Conservation (phyloP, 2,888 invertebrate genomes). For the Drosophila setosimentum region DNA sequence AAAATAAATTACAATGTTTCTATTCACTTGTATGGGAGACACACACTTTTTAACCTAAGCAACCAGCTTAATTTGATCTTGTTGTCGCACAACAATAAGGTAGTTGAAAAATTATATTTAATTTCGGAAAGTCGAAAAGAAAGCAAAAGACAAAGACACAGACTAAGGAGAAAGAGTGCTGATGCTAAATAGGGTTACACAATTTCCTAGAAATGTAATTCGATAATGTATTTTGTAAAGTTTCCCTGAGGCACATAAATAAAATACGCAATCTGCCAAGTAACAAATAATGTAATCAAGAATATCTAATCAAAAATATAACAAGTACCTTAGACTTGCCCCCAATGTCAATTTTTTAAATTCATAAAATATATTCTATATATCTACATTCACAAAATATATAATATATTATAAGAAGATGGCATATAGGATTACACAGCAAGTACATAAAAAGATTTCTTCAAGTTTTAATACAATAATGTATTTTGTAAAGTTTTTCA, state of each 20-base stretch:
- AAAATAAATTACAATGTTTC: constrained; percentile 73
- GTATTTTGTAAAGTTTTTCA: neutral
- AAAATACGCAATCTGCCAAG: neutral
- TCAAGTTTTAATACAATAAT: neutral
- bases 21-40: constrained; percentile 33
- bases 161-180: neutral
- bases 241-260: neutral
- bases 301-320: neutral
- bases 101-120: constrained; percentile 20
- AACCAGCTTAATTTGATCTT: constrained; percentile 16
- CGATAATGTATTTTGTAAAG: neutral
- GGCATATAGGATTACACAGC: neutral
- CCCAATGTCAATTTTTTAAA: neutral
- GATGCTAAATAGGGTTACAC: neutral
- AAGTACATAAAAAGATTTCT: neutral
- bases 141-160: neutral
- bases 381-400: neutral
- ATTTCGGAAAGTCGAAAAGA: neutral
- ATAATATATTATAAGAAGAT: neutral
- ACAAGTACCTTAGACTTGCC: neutral
- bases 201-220: neutral
- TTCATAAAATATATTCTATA: neutral
- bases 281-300: neutral
- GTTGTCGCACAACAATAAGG: constrained; percentile 14
- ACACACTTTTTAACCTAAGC: constrained; percentile 24